These are phyloP conservation scores for Parascotia fuliginaria DNA, from an alignment of 2,888 invertebrate genomes.

Conservation along the genomic window DNA sequence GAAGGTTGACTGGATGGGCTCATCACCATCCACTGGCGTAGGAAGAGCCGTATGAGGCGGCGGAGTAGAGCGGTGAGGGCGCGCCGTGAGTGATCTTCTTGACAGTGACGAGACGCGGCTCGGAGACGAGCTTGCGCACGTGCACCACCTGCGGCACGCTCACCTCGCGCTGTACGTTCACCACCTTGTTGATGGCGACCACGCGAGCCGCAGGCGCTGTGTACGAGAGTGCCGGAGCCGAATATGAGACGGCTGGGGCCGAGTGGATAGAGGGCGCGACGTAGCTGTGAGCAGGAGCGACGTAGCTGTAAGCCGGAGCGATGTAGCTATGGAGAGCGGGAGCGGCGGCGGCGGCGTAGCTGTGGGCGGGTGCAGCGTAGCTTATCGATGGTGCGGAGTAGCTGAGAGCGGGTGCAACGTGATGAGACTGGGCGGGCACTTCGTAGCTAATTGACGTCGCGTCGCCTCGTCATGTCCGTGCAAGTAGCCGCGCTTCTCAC, in stretches of 20 bases:
- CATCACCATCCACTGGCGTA: not conserved
- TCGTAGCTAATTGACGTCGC: constrained; percentile 2
- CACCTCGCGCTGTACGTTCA: constrained; percentile 41
- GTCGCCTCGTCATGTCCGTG: too few species aligned
- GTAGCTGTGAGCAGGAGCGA: not conserved
- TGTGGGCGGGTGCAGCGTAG: constrained; percentile 12
- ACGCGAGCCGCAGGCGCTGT: constrained; percentile 17
- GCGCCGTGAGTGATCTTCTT: constrained; percentile 40
- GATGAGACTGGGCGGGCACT: not conserved
- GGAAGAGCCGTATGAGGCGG: not conserved
- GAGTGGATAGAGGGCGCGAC: not conserved
- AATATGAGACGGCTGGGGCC: not conserved
- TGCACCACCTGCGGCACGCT: constrained; percentile 47
- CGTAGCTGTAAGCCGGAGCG: not conserved
- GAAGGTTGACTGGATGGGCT: not conserved
- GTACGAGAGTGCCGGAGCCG: constrained; percentile 3
- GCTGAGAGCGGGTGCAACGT: constrained; percentile 12
- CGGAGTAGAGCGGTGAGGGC: constrained; percentile 2
- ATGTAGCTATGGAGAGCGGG: not conserved
- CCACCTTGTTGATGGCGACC: constrained; percentile 42
- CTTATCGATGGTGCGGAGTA: constrained; percentile 1
- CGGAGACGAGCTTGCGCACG: constrained; percentile 50
- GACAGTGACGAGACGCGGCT: constrained; percentile 51
- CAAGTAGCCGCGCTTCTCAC: constrained; percentile 3
- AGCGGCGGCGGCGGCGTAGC: constrained; percentile 8